Conservation (phyloP, 2,888 invertebrate genomes). For the Oithona nana region DNA sequence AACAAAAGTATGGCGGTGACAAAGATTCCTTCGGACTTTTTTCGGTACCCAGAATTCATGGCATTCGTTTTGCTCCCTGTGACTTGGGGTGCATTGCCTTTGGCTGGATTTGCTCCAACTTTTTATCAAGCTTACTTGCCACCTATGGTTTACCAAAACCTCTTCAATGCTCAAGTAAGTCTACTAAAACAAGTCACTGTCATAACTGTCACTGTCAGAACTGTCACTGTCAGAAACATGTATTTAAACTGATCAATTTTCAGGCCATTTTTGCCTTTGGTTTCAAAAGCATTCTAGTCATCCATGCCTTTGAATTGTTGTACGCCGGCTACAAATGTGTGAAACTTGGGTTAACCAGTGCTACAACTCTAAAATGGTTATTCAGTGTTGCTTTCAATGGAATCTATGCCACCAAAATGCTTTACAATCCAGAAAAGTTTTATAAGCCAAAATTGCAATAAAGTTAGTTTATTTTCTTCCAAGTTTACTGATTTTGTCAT, state of each 20-base stretch:
- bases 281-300: background rate
- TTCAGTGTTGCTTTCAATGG: background rate
- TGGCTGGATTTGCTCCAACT: background rate
- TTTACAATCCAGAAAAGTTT: background rate
- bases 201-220: no score
- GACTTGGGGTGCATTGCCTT: background rate
- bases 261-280: background rate
- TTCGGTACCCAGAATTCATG: background rate
- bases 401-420: background rate
- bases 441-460: no score
- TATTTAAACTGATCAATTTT: background rate
- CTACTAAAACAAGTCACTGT: no score
- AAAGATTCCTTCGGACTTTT: background rate
- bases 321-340: background rate
- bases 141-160: no score
- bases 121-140: background rate
- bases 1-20: background rate
- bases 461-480: conserved; percentile 23
- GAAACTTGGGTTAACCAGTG: background rate
- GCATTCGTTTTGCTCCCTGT: background rate
- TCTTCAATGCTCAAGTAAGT: no score
- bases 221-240: no score
- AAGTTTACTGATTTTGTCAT: conserved; percentile 45
- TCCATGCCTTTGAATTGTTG: background rate
- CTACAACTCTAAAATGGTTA: background rate